A percentile compares a stretch with the other conserved stretches of the same genome.
These are phyloP conservation scores for Parnassius smintheus DNA, from an alignment of 2,888 invertebrate genomes.

Conservation along the genomic window DNA sequence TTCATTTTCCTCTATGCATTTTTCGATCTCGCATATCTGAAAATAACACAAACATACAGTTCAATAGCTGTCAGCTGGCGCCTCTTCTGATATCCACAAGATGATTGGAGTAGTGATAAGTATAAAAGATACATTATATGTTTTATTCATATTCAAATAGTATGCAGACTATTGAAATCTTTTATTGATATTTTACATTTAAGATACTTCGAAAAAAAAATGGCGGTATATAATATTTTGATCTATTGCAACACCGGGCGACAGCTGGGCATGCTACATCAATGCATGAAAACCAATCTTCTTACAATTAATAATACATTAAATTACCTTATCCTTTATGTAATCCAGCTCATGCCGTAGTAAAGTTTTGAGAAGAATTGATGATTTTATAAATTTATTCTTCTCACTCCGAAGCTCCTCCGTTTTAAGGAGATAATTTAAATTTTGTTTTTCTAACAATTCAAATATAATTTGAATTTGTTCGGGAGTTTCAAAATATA, in stretches of 20 bases:
- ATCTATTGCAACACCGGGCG: no score
- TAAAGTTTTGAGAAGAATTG: slow-evolving; percentile 49
- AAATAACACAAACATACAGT: slow-evolving; percentile 21
- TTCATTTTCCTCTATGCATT: slow-evolving; percentile 53
- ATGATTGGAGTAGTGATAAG: no score
- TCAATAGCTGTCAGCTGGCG: not conserved
- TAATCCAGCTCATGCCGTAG: slow-evolving; percentile 54
- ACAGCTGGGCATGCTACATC: no score
- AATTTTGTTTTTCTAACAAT: slow-evolving; percentile 67
- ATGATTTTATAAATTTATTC: slow-evolving; percentile 61
- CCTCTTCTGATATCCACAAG: no score
- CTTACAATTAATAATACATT: not conserved
- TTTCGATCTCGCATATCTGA: slow-evolving; percentile 60
- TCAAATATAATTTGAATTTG: slow-evolving; percentile 60
- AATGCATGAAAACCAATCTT: no score
- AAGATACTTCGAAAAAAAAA: no score
- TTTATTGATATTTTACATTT: no score
- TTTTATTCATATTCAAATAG: no score
- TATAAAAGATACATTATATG: no score
- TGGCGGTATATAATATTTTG: no score
- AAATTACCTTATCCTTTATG: slow-evolving; percentile 62
- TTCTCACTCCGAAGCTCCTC: slow-evolving; percentile 66
- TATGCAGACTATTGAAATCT: no score
- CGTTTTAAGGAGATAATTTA: slow-evolving; percentile 68
- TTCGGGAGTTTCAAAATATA: slow-evolving; percentile 65